Evolutionary conservation across 1,140 invertebrate species (phyloP), one percentile per base, ranked within the genome.

Genomic region (Apis dorsata): DNA sequence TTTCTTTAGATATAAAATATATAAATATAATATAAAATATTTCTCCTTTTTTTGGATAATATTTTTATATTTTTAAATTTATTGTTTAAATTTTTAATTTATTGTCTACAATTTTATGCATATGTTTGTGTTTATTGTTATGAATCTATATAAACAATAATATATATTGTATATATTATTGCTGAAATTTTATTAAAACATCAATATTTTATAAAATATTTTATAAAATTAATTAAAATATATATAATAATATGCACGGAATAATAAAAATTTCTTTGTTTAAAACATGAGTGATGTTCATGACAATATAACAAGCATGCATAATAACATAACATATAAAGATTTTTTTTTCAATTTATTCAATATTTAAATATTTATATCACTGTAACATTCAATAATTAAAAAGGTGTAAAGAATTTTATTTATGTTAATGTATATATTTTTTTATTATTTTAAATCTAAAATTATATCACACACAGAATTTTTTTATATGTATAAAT

Each of bases 281-380:
- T 5, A 19, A 49, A 19, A 51, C 44, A 60, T 21, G 44, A 65
- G 7, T n/a, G 13, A 65, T 17, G 17, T 44, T 55, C 59, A 55
- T 55, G 21, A 21, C 57, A 59, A 44, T 24, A 49, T 49, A 15
- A 80, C 51, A 79, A 70, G 19, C 69, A 80, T 80, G 78, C 69
- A 70, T 79, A 62, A 72, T 79, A 62, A 72, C 44, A 24, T 24
- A n/a, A 24, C 44, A 21, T 19, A 62, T 79, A 79, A 62, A 79
- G 19, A 79, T 63, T 63, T 79, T 79, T 79, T 79, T 59, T 9
- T 19, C 28, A 12, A 66, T 69, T 59, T 49, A 19, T 9, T 21
- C 24, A 17, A 44, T 60, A 79, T 51, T 79, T n/a, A 59, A 51
- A 60, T 79, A 11, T 24, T 79, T 51, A 66, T 17, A 49, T 63